Evolutionary conservation across 2,113 vertebrate genomes (phyloP), one percentile per base, ranked within the genome.

Genomic region (Platichthys flesus): DNA sequence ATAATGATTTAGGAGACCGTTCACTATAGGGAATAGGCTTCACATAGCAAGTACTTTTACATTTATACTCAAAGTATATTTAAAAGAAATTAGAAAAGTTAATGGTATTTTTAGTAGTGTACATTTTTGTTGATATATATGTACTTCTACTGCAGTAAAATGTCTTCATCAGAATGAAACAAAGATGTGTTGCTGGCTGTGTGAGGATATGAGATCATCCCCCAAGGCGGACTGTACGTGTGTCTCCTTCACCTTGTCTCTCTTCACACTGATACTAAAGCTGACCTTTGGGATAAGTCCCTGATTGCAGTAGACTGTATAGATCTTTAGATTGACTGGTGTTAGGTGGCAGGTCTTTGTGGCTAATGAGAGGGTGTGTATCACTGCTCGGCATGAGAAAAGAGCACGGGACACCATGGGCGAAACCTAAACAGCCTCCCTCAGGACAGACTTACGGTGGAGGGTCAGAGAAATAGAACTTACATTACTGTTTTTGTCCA

Each of bases 271-370:
- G 77, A 79, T 61, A 67, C 24, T 37, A 45, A 15, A 52, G 45
- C 31, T 77, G 65, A 85, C 72, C 78, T 86, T 89, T 84, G 71
- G 83, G 69, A 83, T 68, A 76, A 78, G 40, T 21, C 37, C 20
- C 58, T 40, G 37, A 55, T 31, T 73, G 83, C 74, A 75, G 82
- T 61, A 69, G 72, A 51, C 14, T 70, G 56, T 64, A 72, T 58
- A 84, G 76, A 71, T 10, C 66, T 74, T 56, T 51, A 47, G 65
- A 74, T 68, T 67, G 18, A 37, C 62, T 65, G 78, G 81, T 88
- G 62, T 84, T 83, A 55, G 45, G 57, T 88, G 55, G 62, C 81
- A 49, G 37, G 13, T 66, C 31, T 72, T 5, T 31, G 31, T 31
- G 31, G 31, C 31, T 31, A 7, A 31, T 31, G 21, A 73, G 74